A percentile compares a stretch with the other conserved stretches of the same genome.
These are phyloP conservation scores for Sinelater perroti DNA, from an alignment of 2,888 invertebrate genomes.

Conservation along the genomic window DNA sequence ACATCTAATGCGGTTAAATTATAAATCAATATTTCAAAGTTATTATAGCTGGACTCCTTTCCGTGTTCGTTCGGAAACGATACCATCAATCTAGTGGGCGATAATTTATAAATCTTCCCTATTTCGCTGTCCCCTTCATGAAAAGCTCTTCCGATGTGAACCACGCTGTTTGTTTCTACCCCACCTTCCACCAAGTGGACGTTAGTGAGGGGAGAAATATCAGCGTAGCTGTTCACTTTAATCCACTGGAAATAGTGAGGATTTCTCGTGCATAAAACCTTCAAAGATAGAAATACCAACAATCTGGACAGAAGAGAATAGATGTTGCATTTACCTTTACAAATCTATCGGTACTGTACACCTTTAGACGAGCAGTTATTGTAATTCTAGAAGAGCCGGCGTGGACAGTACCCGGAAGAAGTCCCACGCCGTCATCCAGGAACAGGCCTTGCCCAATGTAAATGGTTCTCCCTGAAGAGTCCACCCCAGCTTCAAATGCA, in stretches of 20 bases:
- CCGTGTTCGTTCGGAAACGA: neutral
- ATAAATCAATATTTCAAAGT: conserved; percentile 11
- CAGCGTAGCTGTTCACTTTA: neutral
- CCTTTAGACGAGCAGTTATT: conserved; percentile 1
- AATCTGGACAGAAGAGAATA: neutral
- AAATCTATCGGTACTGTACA: neutral
- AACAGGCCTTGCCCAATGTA: conserved; percentile 23
- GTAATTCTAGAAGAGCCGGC: neutral
- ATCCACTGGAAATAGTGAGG: conserved; percentile 2
- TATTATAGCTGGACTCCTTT: neutral
- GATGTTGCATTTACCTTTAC: conserved; percentile 17
- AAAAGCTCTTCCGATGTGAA: conserved; percentile 1
- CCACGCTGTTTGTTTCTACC: neutral
- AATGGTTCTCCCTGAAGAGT: conserved; percentile 13
- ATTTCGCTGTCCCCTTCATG: neutral
- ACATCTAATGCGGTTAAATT: too few species aligned
- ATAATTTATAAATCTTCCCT: conserved; percentile 13
- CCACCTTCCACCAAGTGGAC: neutral
- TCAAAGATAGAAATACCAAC: neutral
- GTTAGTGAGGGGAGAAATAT: neutral
- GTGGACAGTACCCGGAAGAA: conserved; percentile 17
- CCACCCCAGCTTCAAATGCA: conserved; percentile 17
- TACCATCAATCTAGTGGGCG: neutral
- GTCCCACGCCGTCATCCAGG: conserved; percentile 3
- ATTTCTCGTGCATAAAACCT: neutral